These are phyloP conservation scores for Salpingus planirostris DNA, from an alignment of 2,888 invertebrate species.

Conservation along the genomic window DNA sequence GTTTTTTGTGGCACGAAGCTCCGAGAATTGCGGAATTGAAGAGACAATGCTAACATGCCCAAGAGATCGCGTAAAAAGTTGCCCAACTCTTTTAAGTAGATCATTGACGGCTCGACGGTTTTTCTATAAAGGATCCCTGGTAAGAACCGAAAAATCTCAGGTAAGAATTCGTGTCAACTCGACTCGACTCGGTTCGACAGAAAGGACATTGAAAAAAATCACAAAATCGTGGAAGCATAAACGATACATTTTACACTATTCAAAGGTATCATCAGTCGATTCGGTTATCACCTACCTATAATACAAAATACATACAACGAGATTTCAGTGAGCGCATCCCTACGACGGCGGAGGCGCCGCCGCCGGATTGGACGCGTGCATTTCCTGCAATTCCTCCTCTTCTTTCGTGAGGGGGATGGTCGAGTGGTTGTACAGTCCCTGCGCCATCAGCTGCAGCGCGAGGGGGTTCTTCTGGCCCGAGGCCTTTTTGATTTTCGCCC, in stretches of 20 bases:
- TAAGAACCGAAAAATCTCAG: too few species aligned
- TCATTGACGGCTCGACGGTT: slow-evolving; percentile 22
- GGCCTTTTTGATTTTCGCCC: slow-evolving; percentile 95
- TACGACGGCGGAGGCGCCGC: too few species aligned
- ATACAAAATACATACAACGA: too few species aligned
- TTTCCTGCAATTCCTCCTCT: slow-evolving; percentile 60
- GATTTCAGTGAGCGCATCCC: too few species aligned
- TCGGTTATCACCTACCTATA: too few species aligned
- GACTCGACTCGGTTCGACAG: too few species aligned
- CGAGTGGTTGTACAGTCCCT: slow-evolving; percentile 86
- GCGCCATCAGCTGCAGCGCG: slow-evolving; percentile 86
- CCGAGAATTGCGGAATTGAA: slow-evolving; percentile 35
- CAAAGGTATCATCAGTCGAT: too few species aligned
- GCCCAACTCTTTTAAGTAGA: slow-evolving; percentile 26
- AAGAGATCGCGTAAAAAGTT: slow-evolving; percentile 28
- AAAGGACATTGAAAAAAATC: too few species aligned
- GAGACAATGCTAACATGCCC: slow-evolving; percentile 32
- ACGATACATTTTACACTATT: too few species aligned
- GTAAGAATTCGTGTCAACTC: too few species aligned
- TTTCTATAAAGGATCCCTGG: too few species aligned
- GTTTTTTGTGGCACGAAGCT: slow-evolving; percentile 31
- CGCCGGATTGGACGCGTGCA: slow-evolving; percentile 39
- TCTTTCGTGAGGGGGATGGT: slow-evolving; percentile 72
- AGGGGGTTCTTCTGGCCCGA: slow-evolving; percentile 76
- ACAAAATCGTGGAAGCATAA: too few species aligned